Conservation (phyloP, 1,140 invertebrate genomes). For the Drusus annulatus region DNA sequence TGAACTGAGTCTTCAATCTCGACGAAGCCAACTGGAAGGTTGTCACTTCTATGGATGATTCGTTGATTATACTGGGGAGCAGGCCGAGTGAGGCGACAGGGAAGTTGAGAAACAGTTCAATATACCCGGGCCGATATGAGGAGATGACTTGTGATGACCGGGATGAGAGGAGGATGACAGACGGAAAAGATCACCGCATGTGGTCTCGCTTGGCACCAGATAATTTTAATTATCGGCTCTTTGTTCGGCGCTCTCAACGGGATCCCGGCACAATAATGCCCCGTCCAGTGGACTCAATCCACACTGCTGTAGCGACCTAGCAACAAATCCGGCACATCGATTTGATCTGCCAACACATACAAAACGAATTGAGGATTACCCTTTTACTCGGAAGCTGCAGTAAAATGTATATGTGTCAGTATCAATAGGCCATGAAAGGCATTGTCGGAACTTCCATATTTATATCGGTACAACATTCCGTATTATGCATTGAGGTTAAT, state of each 20-base stretch:
- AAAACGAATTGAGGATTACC: neutral
- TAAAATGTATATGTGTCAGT: too few species aligned
- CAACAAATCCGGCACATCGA: neutral
- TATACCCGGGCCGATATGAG: constrained; percentile 25
- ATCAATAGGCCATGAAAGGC: too few species aligned
- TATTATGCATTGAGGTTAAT: too few species aligned
- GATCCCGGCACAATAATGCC: neutral
- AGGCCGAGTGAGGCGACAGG: neutral
- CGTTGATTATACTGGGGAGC: constrained; percentile 18
- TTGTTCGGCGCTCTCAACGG: constrained; percentile 48
- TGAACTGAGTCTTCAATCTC: too few species aligned
- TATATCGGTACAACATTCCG: too few species aligned
- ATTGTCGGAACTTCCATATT: too few species aligned
- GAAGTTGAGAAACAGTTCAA: neutral
- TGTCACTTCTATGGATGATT: too few species aligned
- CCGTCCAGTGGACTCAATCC: neutral
- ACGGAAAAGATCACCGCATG: constrained; percentile 49
- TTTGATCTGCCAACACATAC: neutral
- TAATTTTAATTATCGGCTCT: constrained; percentile 55
- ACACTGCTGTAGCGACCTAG: neutral
- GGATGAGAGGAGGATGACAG: constrained; percentile 44
- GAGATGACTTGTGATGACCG: constrained; percentile 28
- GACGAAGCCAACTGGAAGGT: too few species aligned
- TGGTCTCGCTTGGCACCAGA: constrained; percentile 49
- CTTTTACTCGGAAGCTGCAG: neutral